Evolutionary conservation across 2,888 invertebrate species (phyloP).

Genomic region (Drosophila peninsularis): DNA sequence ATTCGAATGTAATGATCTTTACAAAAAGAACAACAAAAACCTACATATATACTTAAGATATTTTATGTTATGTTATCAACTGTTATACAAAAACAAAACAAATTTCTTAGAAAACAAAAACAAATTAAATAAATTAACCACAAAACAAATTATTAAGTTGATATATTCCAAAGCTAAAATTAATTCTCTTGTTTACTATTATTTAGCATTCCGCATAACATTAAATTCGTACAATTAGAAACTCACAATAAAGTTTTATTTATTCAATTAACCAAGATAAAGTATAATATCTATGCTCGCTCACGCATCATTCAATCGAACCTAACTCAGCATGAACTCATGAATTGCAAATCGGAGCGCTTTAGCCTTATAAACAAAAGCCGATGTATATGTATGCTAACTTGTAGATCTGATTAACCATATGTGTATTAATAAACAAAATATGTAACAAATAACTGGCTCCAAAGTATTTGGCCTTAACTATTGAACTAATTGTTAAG

Average conservation of each 20-base stretch:
- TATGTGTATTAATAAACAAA: conserved; percentile 30
- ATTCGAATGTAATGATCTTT: conserved; percentile 27
- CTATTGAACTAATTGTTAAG: conserved; percentile 51
- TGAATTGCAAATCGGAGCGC: not conserved
- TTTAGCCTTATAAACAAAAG: conserved; percentile 4
- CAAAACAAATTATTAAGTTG: conserved; percentile 30
- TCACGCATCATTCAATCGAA: not conserved
- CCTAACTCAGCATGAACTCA: not conserved
- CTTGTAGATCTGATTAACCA: not conserved
- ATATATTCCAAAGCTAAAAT: conserved; percentile 34
- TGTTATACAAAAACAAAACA: conserved; percentile 32
- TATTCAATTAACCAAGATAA: conserved; percentile 21
- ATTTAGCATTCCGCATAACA: conserved; percentile 47
- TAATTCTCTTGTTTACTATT: conserved; percentile 29
- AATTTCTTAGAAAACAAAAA: conserved; percentile 16
- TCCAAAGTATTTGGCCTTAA: conserved; percentile 29
- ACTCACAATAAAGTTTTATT: conserved; percentile 34
- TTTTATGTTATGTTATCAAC: conserved; percentile 58
- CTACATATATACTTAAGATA: conserved; percentile 35
- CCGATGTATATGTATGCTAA: not conserved
- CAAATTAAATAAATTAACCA: conserved; percentile 40
- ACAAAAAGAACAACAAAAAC: conserved; percentile 7
- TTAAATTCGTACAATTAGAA: conserved; percentile 25
- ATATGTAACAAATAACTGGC: conserved; percentile 40
- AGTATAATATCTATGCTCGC: conserved; percentile 2